These are phyloP conservation scores for Lanistes nyassanus DNA, from an alignment of 1,140 invertebrate species.

Conservation along the genomic window DNA sequence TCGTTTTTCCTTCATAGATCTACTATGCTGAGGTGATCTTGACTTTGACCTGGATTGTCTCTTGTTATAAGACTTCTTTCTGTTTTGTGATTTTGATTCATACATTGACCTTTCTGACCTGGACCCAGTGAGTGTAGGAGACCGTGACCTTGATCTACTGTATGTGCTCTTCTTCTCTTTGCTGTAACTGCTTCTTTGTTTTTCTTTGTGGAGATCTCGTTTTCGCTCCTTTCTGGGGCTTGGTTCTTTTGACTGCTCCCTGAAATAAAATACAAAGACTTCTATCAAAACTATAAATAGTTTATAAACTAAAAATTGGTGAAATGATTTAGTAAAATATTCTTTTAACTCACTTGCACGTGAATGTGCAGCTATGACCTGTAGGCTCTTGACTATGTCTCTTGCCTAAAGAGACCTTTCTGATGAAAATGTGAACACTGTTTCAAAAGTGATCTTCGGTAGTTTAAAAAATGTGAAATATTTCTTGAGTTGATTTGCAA, in stretches of 20 bases:
- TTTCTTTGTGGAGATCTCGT: conserved; percentile 16
- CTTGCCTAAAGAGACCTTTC: too few relatives aligned
- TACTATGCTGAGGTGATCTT: conserved; percentile 12
- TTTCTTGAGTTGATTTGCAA: too few relatives aligned
- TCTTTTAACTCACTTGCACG: too few relatives aligned
- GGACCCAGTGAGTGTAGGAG: conserved; percentile 18
- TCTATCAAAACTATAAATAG: background rate
- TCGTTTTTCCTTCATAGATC: conserved; percentile 40
- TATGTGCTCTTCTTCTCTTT: background rate
- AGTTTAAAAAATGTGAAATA: too few relatives aligned
- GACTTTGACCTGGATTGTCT: conserved; percentile 25
- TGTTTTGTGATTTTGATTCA: conserved; percentile 25
- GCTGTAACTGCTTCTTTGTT: background rate
- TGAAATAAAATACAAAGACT: background rate
- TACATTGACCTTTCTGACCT: conserved; percentile 10
- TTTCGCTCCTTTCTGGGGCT: background rate
- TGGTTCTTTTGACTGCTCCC: background rate
- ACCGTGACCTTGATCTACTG: conserved; percentile 32
- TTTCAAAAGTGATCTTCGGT: too few relatives aligned
- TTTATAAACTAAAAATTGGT: too few relatives aligned
- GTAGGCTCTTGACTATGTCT: too few relatives aligned
- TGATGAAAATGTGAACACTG: too few relatives aligned
- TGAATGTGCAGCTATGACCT: too few relatives aligned
- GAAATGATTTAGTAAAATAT: too few relatives aligned
- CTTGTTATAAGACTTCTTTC: background rate